Percentiles rank a stretch among this genome's conserved stretches.
These are phyloP conservation scores for Lerista edwardsae DNA, from an alignment of 2,797 vertebrate genomes.

Conservation along the genomic window DNA sequence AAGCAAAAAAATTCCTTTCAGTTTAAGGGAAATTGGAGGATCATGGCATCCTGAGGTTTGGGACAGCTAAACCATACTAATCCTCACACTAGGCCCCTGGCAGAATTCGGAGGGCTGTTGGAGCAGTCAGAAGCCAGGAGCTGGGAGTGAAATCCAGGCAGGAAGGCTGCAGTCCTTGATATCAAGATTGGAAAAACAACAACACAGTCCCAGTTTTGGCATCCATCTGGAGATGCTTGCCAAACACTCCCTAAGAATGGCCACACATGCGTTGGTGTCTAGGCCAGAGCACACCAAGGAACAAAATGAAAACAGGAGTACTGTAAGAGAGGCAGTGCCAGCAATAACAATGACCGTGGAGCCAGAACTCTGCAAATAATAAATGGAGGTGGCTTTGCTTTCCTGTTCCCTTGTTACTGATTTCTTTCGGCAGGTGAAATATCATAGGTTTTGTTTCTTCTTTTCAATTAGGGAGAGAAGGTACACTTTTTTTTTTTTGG, in stretches of 20 bases:
- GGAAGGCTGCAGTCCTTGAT: conserved; percentile 26
- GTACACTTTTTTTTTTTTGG: conserved; percentile 2
- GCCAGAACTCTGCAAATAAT: conserved; percentile 12
- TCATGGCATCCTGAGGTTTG: conserved; percentile 28
- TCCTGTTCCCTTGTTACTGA: conserved; percentile 4
- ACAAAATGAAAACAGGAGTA: conserved; percentile 28
- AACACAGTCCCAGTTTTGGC: conserved; percentile 38
- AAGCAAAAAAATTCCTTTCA: not conserved
- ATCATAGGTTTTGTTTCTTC: not conserved
- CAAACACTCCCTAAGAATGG: conserved; percentile 52
- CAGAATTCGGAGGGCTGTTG: conserved; percentile 26
- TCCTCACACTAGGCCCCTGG: conserved; percentile 47
- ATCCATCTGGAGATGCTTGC: conserved; percentile 7
- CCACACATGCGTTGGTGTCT: conserved; percentile 44
- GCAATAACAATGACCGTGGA: not conserved
- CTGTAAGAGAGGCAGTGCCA: not conserved
- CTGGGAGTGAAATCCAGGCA: conserved; percentile 42
- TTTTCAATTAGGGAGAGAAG: conserved; percentile 1
- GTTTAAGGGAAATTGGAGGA: conserved; percentile 42
- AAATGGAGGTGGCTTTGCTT: conserved; percentile 10
- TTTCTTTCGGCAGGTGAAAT: conserved; percentile 27
- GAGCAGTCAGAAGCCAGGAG: conserved; percentile 45
- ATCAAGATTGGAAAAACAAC: conserved; percentile 34
- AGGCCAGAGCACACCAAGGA: conserved; percentile 39
- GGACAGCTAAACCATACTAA: conserved; percentile 52